These are phyloP conservation scores for Heterocephalus glaber DNA, from an alignment of 2,113 vertebrate genomes.

Conservation along the genomic window DNA sequence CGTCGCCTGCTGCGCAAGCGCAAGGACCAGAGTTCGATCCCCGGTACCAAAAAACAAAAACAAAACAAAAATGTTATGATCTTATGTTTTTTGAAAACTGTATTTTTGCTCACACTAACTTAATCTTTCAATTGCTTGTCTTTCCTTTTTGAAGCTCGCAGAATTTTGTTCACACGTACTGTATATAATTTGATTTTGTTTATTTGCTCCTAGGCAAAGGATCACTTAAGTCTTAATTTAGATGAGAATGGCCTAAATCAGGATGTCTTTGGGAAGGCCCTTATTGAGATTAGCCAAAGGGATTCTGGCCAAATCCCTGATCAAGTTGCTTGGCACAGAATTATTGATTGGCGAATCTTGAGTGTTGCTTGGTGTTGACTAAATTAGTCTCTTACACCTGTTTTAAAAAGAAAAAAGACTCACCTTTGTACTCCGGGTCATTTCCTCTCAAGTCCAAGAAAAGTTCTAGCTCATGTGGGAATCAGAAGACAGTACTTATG, in stretches of 20 bases:
- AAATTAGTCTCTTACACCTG: conserved; percentile 78
- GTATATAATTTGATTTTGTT: conserved; percentile 50
- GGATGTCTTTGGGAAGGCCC: conserved; percentile 60
- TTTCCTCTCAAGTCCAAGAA: conserved; percentile 68
- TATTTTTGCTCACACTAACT: conserved; percentile 35
- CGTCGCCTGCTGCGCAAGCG: too few relatives aligned
- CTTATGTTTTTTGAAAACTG: background rate
- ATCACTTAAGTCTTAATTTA: conserved; percentile 48
- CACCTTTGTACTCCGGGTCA: conserved; percentile 1
- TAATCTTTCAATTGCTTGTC: background rate
- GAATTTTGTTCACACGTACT: conserved; percentile 16
- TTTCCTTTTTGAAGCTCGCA: conserved; percentile 38
- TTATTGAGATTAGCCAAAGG: conserved; percentile 67
- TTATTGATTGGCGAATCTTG: conserved; percentile 70
- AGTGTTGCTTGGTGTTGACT: conserved; percentile 72
- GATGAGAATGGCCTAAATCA: conserved; percentile 59
- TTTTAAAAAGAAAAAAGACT: conserved; percentile 35
- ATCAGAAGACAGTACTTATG: background rate
- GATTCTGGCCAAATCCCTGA: conserved; percentile 75
- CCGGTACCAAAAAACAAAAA: too few relatives aligned
- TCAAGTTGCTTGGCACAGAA: conserved; percentile 76
- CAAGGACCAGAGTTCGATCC: too few relatives aligned
- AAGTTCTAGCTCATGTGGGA: conserved; percentile 4
- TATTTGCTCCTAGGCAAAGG: conserved; percentile 51
- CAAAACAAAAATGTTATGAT: too few relatives aligned